Evolutionary conservation across 2,797 vertebrate genomes (phyloP), one percentile per base, ranked within the genome.

Genomic region (Triplophysa yarkandensis): DNA sequence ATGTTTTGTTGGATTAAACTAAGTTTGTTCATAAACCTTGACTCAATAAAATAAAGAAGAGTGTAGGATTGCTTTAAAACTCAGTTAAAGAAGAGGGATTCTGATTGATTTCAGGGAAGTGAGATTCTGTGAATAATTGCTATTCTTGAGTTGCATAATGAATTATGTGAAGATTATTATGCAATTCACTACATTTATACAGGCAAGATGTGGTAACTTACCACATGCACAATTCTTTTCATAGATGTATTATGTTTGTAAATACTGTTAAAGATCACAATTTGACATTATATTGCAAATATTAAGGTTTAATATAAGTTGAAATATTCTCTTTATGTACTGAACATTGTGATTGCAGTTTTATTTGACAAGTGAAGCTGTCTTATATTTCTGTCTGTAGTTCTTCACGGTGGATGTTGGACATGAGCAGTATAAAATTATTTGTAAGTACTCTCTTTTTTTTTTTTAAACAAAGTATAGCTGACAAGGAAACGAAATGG

Each of bases 1-100:
- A 89, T 88, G 89, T 87, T 85, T 83, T 78, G 86, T 88, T 89
- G 88, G 87, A 87, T 66, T 83, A 86, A 79, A 68, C 88, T 89
- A 88, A 91, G 90, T 88, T 85, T 87, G 87, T 88, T 88, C 86
- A 84, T 82, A 77, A 84, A 87, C 61, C 86, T 86, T 80, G 68
- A 89, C 83, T 71, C 32, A 76, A 67, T 75, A 30, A 60, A 68
- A n/a, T 36, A 55, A 5, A 9, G 23, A 10, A 74, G 36, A 66
- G 36, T 44, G 50, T 43, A 36, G 8, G 23, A 74, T 65, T 74
- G 72, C 63, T 58, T 67, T 39, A 67, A 27, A 58, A 58, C 58
- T 74, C 43, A 58, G 23, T 71, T 71, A 28, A 58, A 39, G 21
- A 11, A 39, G 58, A 39, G 17, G 21, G 43, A 67, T 58, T 76